These are phyloP conservation scores for Mastigias papua DNA, from an alignment of 30 jellyfish, hydroid and myxozoan genomes.

Conservation along the genomic window DNA sequence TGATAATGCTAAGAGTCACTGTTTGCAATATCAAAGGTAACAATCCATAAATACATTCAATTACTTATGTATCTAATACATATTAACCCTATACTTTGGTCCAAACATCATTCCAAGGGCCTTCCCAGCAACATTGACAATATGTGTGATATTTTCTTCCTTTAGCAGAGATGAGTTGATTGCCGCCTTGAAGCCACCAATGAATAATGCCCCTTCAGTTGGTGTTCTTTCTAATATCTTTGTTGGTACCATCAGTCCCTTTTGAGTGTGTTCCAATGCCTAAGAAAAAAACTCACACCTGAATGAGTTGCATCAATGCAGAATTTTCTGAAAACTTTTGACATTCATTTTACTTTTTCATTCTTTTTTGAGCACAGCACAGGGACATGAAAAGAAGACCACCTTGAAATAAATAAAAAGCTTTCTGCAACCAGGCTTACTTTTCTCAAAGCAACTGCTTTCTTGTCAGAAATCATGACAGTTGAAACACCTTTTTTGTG, in stretches of 20 bases:
- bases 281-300: not conserved
- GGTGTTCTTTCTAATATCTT: constrained; percentile 46
- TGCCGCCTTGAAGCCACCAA: constrained; percentile 94
- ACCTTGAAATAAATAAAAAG: not conserved
- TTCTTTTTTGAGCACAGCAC: too few relatives aligned
- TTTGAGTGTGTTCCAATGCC: constrained; percentile 89
- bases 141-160: constrained; percentile 56
- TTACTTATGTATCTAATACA: too few relatives aligned
- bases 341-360: too few relatives aligned
- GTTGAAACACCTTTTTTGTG: too few relatives aligned
- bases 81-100: constrained; percentile 66
- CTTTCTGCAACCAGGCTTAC: not conserved
- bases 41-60: too few relatives aligned
- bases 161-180: constrained; percentile 63
- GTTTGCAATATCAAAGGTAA: too few relatives aligned
- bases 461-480: too few relatives aligned
- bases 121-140: constrained; percentile 83
- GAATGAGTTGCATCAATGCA: not conserved
- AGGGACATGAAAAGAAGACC: not conserved
- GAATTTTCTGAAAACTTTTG: too few relatives aligned
- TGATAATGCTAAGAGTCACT: too few relatives aligned
- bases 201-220: constrained; percentile 67
- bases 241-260: constrained; percentile 77
- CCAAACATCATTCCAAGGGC: constrained; percentile 83
- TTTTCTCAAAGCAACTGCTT: not conserved